A percentile compares a stretch with the other conserved stretches of the same genome.
Conservation (phyloP, 2,888 invertebrate genomes). For the Pammene fasciana region DNA sequence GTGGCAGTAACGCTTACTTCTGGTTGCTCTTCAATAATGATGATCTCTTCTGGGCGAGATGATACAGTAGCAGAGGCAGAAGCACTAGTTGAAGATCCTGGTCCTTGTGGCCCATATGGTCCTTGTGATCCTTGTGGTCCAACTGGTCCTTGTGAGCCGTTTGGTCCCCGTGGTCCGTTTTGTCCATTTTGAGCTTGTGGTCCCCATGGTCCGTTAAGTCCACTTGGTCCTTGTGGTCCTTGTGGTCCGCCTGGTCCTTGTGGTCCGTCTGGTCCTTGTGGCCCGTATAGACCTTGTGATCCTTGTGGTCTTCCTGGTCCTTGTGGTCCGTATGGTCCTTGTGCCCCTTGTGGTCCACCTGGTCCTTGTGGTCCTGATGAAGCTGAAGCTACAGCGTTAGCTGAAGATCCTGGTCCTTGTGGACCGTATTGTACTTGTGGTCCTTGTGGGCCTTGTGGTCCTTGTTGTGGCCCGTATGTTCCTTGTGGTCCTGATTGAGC, state of each 20-base stretch:
- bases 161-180: no score
- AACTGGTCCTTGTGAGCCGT: conserved; percentile 23
- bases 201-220: conserved; percentile 17
- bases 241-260: conserved; percentile 29
- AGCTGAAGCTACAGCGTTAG: no score
- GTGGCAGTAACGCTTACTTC: background rate
- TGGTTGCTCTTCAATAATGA: conserved; percentile 9
- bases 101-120: conserved; percentile 36
- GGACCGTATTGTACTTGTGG: conserved; percentile 1
- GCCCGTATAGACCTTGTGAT: background rate
- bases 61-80: conserved; percentile 29
- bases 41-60: background rate
- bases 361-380: background rate
- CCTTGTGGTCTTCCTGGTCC: conserved; percentile 31
- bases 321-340: conserved; percentile 33
- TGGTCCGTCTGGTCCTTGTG: conserved; percentile 5
- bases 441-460: conserved; percentile 9
- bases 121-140: conserved; percentile 11
- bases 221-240: conserved; percentile 23
- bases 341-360: conserved; percentile 8
- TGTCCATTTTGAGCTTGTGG: conserved; percentile 35
- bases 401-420: conserved; percentile 3
- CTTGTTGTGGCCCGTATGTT: background rate
- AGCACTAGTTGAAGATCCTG: conserved; percentile 33
- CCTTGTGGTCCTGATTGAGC: conserved; percentile 40